Conservation (phyloP, 2,888 invertebrate genomes). For the Drosophila borborema region DNA sequence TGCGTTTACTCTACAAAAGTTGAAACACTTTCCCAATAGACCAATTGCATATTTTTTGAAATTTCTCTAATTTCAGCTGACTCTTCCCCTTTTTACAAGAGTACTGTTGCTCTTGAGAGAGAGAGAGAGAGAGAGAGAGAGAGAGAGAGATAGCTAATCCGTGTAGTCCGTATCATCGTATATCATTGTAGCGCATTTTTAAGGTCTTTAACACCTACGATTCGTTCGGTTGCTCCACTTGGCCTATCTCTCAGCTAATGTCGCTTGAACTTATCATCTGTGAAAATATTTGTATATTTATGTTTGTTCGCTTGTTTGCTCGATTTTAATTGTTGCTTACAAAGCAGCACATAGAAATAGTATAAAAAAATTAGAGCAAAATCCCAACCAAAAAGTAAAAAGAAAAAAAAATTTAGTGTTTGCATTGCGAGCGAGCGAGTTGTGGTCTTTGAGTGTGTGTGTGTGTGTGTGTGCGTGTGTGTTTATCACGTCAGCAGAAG, state of each 20-base stretch:
- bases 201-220: slow-evolving; percentile 75
- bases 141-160: background rate
- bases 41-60: background rate
- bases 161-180: slow-evolving; percentile 24
- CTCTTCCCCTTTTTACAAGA: background rate
- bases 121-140: background rate
- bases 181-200: slow-evolving; percentile 65
- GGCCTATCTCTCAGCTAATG: slow-evolving; percentile 25
- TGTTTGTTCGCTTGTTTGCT: slow-evolving; percentile 69
- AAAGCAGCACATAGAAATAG: slow-evolving; percentile 43
- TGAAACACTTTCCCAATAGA: background rate
- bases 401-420: slow-evolving; percentile 46
- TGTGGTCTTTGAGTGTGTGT: slow-evolving; percentile 14
- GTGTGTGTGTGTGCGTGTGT: slow-evolving; percentile 34
- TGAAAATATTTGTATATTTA: slow-evolving; percentile 81
- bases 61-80: background rate
- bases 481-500: slow-evolving; percentile 64
- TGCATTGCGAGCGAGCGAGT: slow-evolving; percentile 43
- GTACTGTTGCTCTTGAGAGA: background rate
- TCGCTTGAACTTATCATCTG: slow-evolving; percentile 76
- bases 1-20: background rate
- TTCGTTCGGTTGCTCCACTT: slow-evolving; percentile 18
- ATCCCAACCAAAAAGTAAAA: slow-evolving; percentile 57
- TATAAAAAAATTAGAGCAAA: slow-evolving; percentile 78
- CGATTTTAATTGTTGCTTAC: slow-evolving; percentile 76